Evolutionary conservation across 2,113 vertebrate species (phyloP).

Genomic region (Passerina amoena): DNA sequence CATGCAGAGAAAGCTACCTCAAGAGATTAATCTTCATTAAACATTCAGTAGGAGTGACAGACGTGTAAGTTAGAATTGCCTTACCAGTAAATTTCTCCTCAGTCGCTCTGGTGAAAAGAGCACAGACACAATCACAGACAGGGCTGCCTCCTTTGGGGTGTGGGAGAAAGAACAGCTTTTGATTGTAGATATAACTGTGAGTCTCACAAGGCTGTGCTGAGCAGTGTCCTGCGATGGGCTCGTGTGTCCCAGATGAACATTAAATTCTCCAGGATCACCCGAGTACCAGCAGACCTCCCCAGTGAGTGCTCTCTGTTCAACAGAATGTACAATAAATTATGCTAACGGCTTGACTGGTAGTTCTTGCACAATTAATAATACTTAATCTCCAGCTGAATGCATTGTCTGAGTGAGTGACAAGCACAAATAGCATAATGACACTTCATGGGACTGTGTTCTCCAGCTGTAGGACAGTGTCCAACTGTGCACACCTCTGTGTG

Average conservation of each 20-base stretch:
- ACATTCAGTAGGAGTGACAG: neutral
- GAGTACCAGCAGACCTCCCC: neutral
- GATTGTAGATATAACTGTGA: fast-evolving
- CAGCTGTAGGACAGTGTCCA: neutral
- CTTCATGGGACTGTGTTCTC: neutral
- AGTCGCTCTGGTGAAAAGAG: neutral
- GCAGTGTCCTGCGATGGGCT: neutral
- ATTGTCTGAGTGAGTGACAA: neutral
- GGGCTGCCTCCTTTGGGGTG: neutral
- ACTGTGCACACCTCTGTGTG: fast-evolving
- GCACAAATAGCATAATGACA: neutral
- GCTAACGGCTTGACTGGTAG: neutral
- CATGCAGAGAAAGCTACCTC: neutral
- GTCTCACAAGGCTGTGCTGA: neutral
- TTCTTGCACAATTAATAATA: neutral
- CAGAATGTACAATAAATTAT: neutral
- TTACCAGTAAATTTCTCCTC: neutral
- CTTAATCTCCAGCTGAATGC: neutral
- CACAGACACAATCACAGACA: neutral
- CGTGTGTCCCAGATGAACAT: fast-evolving
- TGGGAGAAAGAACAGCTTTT: neutral
- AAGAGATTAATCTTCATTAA: neutral
- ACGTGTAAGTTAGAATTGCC: neutral
- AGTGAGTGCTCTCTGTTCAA: fast-evolving
- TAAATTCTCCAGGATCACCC: neutral